phyloP scores from a whole-genome alignment of 1,140 invertebrate species.

The Idris sp. region DNA sequence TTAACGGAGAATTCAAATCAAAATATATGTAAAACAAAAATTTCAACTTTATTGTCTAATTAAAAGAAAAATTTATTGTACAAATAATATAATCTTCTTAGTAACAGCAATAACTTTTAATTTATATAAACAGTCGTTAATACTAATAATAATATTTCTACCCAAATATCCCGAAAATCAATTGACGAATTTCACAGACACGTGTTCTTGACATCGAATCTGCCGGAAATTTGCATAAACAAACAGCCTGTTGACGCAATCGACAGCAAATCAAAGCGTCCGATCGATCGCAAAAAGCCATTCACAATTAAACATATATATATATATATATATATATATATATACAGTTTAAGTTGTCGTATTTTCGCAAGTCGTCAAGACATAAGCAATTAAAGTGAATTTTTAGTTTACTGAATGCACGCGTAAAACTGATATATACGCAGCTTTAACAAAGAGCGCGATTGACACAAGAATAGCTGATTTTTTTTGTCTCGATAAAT shows the following conservation, averaged over 20 bases:
- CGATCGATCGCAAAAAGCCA: slow-evolving; percentile 17
- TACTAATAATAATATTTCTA: no score
- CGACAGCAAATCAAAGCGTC: slow-evolving; percentile 4
- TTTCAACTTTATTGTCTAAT: no score
- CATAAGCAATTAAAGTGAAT: slow-evolving; percentile 27
- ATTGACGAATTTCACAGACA: background rate
- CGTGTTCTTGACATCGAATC: slow-evolving; percentile 5
- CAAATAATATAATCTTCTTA: no score
- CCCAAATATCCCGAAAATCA: no score
- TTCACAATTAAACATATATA: slow-evolving; percentile 18
- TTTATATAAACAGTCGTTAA: no score
- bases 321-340: no score
- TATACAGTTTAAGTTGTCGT: no score
- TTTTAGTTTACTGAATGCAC: background rate
- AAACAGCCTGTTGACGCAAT: slow-evolving; percentile 14
- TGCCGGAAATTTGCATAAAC: slow-evolving; percentile 29
- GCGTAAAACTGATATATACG: slow-evolving; percentile 43
- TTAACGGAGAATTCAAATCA: no score
- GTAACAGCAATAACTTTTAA: no score
- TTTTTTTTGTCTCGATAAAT: slow-evolving; percentile 8
- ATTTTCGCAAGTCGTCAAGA: slow-evolving; percentile 2
- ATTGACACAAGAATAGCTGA: slow-evolving; percentile 23
- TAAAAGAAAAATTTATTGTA: no score
- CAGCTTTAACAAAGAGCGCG: slow-evolving; percentile 13
- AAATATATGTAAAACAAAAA: no score